Evolutionary conservation across 2,888 invertebrate species (phyloP).

Genomic region (Lampropteryx suffumata): DNA sequence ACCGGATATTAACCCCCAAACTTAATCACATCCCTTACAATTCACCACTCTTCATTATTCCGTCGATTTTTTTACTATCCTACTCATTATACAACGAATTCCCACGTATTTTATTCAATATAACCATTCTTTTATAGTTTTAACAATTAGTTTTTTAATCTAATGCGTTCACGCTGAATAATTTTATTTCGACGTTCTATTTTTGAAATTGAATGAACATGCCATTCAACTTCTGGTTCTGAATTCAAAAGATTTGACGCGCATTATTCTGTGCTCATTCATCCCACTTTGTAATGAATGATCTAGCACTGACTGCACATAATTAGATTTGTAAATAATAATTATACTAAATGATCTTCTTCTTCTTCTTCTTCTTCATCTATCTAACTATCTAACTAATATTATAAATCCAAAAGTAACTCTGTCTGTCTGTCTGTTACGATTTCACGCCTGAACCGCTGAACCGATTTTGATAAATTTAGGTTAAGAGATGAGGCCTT

Average conservation of each 20-base stretch:
- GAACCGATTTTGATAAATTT: too few species aligned
- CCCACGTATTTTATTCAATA: slow-evolving; percentile 71
- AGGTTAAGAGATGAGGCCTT: too few species aligned
- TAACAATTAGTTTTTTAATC: slow-evolving; percentile 67
- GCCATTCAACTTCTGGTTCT: slow-evolving; percentile 41
- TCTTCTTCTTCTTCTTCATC: too few species aligned
- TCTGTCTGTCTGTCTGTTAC: too few species aligned
- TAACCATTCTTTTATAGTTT: slow-evolving; percentile 55
- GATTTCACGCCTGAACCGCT: too few species aligned
- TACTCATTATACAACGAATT: slow-evolving; percentile 74
- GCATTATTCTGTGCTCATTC: slow-evolving; percentile 37
- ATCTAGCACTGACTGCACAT: too few species aligned
- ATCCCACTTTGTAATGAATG: not conserved
- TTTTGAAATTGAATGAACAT: slow-evolving; percentile 59
- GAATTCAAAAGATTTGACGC: slow-evolving; percentile 55
- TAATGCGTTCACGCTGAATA: slow-evolving; percentile 81
- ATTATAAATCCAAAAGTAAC: too few species aligned
- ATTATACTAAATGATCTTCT: too few species aligned
- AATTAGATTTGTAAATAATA: too few species aligned
- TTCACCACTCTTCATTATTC: slow-evolving; percentile 60
- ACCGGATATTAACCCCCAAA: slow-evolving; percentile 76
- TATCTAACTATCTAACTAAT: too few species aligned
- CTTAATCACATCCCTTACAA: slow-evolving; percentile 69
- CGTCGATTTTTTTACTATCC: slow-evolving; percentile 60
- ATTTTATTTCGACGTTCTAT: slow-evolving; percentile 54